A percentile compares a stretch with the other conserved stretches of the same genome.
Evolutionary conservation across 2,797 vertebrate genomes (phyloP).

Genomic region (Knipowitschia caucasica): DNA sequence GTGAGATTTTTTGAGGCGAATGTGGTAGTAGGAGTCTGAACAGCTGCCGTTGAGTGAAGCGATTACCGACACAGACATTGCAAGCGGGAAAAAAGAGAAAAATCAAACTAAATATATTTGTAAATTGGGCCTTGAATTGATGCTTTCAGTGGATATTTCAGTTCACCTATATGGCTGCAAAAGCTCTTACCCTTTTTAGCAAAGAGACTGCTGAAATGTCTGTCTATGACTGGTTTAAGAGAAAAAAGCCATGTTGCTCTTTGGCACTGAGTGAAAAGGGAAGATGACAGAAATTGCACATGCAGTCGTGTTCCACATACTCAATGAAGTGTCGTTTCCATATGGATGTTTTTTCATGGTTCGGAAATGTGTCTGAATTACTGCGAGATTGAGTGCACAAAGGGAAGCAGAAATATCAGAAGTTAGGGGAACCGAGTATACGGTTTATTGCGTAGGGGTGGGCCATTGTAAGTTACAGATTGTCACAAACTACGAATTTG

Average conservation of each 20-base stretch:
- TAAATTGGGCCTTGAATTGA: conserved; percentile 5
- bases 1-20: conserved; percentile 30
- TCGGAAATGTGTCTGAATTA: background rate
- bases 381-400: too few species aligned
- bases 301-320: background rate
- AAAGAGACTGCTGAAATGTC: background rate
- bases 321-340: background rate
- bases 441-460: too few species aligned
- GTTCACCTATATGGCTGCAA: background rate
- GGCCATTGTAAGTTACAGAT: too few species aligned
- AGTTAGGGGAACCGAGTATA: too few species aligned
- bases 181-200: background rate
- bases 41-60: conserved; percentile 16
- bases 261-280: background rate
- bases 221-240: background rate
- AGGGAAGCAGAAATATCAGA: too few species aligned
- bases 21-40: conserved; percentile 27
- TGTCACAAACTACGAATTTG: too few species aligned
- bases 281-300: background rate
- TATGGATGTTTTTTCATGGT: background rate
- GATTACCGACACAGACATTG: conserved; percentile 20
- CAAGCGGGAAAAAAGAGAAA: conserved; percentile 3
- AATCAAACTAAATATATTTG: conserved; percentile 16
- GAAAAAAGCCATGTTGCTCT: background rate
- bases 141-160: conserved; percentile 11